Base-by-base conservation (phyloP, 2,113 vertebrate species). In the Chloropsis hardwickii region DNA sequence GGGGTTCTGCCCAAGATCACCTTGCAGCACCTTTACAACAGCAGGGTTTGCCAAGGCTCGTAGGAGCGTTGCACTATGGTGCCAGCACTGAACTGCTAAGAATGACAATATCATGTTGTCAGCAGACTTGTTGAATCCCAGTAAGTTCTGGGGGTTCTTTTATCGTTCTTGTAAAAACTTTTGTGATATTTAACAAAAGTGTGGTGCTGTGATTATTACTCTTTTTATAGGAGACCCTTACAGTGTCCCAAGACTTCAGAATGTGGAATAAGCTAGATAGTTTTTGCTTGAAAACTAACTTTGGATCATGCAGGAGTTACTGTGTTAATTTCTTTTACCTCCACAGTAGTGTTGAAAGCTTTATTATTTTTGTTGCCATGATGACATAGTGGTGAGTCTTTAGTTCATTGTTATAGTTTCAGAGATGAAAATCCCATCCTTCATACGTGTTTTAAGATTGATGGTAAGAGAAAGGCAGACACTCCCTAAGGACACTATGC, bases 131-230 rank as follows among this genome's bases (percentile, higher is more conserved):
- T 22, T 69, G 17, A 42, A 45, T 61, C 17, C 24, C 25, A 17
- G 8, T 14, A 20, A 33, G 6, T 23, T 66, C 27, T 39, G 2
- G 16, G 3, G 0, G 0, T 7, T 48, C 58, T 58, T 60, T 48
- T 18, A 29, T 16, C 13, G 42, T 9, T 25, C 31, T 86, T 86
- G 62, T 45, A 9, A 40, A 50, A 79, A 24, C 14, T 37, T 76
- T 5, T 14, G 5, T 16, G 72, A 0, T 19, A 21, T n/a, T 54
- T 80, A 33, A 29, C 7, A 5, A 4, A 72, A 56, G 7, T 17
- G 12, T 12, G 13, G 29, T 54, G 29, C 33, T 78, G 20, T 62
- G 39, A 44, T 70, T 61, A 29, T 74, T 70, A 27, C 3, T 31
- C 21, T 40, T 91, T 70, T 53, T 53, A 18, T 62, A 42, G 33